Evolutionary conservation across 2,797 vertebrate species (phyloP), one percentile per base, ranked within the genome.

Genomic region (Cetoscarus ocellatus): DNA sequence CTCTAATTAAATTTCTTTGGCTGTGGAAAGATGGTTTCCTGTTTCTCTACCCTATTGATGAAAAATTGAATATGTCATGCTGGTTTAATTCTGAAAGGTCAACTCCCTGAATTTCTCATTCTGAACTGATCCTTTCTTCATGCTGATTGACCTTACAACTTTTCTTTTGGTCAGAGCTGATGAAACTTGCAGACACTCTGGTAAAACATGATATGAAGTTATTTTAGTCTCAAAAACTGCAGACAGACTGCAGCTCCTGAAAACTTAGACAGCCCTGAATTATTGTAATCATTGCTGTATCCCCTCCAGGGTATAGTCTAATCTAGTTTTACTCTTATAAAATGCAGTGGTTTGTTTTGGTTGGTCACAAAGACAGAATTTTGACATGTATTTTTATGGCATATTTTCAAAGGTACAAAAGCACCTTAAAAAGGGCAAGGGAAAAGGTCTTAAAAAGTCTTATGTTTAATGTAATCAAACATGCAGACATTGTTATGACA

Each of bases 101-200:
- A 60, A 34, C n/a, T 11, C 49, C 65, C 67, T 79, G 60, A 42
- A 13, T 67, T 44, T 59, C 56, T 68, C 78, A 82, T 79, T 50
- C 10, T 76, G 39, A 72, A 67, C 40, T 53, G 17, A 77, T 63
- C 12, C 7, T 39, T 17, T 45, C 62, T 61, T 45, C 19, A 17
- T 38, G 36, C 17, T 61, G 38, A 73, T 39, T 82, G 77, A 77
- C 77, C 70, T 70, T 35, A 36, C 13, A 38, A 13, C 45, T 54
- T 53, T 77, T 67, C 62, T 49, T 52, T 39, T 10, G 48, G 50
- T 72, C 3, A 49, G 39, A 18, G 50, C 65, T 89, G 75, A 86
- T 78, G 70, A 83, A 87, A 84, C 48, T 71, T 61, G 15, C 61
- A 86, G 81, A 67, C 70, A 79, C 48, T 34, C 67, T 64, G 13